Base-by-base conservation (phyloP, 2,888 invertebrate species). In the Steinernema scapterisci region DNA sequence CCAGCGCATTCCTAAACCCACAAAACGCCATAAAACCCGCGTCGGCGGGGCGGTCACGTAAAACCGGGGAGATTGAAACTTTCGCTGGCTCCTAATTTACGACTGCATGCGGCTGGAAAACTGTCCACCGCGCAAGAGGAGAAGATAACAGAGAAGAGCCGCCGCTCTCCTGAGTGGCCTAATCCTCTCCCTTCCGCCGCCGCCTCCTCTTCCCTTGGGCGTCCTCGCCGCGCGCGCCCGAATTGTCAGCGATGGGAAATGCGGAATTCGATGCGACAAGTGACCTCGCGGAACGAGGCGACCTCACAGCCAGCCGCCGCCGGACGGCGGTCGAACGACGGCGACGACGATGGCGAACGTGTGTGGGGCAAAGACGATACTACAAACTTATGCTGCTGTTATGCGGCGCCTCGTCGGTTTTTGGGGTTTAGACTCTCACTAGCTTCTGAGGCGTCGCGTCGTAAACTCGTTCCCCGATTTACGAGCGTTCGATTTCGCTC, bases 41-140 rank as follows among this genome's bases (percentile, higher is more conserved):
- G n/a, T n/a, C n/a, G n/a, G n/a, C n/a, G n/a, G n/a, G n/a, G n/a
- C n/a, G n/a, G n/a, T n/a, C n/a, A n/a, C n/a, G n/a, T n/a, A n/a
- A n/a, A n/a, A n/a, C n/a, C n/a, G n/a, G n/a, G 38, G 38, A 6
- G 27, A 31, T 16, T 25, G 7, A 16, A 63, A 63, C 31, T 63
- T 63, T 63, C 31, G 63, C 63, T n/a, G n/a, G n/a, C n/a, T n/a
- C n/a, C 38, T 63, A 63, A 63, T 63, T 63, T 63, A 63, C 63
- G 54, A 54, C 19, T 7, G 3, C n/a, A n/a, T 21, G 21, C 54
- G 21, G 54, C 48, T 11, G 63, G 16, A 9, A n/a, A 16, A 21
- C 38, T 38, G 38, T 38, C 5, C 38, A n/a, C n/a, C 5, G 38
- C 63, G 63, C 31, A 38, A 38, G n/a, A n/a, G n/a, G 25, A 25